These are phyloP conservation scores for Ephialtes manifestator DNA, from an alignment of 2,888 invertebrate species.

Conservation along the genomic window DNA sequence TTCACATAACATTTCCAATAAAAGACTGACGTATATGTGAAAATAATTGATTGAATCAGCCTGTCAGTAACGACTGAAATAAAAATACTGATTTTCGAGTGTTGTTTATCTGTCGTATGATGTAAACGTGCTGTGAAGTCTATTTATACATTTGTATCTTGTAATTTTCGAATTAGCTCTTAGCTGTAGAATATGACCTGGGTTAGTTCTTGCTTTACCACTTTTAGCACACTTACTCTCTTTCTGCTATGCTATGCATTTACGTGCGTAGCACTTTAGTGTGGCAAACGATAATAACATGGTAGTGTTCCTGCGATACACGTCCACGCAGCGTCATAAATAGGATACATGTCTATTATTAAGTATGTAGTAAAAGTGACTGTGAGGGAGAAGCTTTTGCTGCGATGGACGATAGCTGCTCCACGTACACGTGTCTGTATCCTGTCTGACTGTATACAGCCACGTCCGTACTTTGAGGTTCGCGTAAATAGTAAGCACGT, in stretches of 20 bases:
- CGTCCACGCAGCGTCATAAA: conserved; percentile 19
- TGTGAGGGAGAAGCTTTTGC: conserved; percentile 9
- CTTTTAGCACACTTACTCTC: conserved; percentile 2
- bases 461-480: not conserved
- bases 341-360: conserved; percentile 6
- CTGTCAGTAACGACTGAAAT: not conserved
- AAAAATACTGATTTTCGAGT: not conserved
- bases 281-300: conserved; percentile 36
- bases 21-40: not conserved
- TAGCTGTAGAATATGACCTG: conserved; percentile 6
- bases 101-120: not conserved
- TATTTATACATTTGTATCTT: not conserved
- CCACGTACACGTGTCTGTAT: not conserved
- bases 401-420: not conserved
- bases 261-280: conserved; percentile 17
- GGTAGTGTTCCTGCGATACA: conserved; percentile 25
- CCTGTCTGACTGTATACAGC: not conserved
- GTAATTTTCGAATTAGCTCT: not conserved
- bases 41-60: not conserved
- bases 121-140: not conserved
- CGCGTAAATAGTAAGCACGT: not conserved
- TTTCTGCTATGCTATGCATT: conserved; percentile 7
- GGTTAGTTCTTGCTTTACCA: not conserved
- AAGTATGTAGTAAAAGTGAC: conserved; percentile 20
- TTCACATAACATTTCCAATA: not conserved